Percentiles rank a stretch among this genome's conserved stretches.
These are phyloP conservation scores for Drosophila pseudoananassae DNA, from an alignment of 1,140 invertebrate genomes.

Conservation along the genomic window DNA sequence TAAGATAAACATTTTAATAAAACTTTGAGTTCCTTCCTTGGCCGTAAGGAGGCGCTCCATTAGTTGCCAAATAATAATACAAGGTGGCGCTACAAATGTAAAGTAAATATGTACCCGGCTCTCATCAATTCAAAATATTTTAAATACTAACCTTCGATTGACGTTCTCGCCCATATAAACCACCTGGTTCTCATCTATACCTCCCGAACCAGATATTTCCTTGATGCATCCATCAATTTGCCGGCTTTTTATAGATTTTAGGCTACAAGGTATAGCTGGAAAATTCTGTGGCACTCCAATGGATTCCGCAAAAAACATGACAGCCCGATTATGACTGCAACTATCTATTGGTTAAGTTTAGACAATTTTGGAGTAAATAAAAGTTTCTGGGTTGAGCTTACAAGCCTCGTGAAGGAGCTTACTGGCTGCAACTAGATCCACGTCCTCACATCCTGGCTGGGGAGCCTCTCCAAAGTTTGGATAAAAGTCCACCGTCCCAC, in stretches of 20 bases:
- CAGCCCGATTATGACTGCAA: constrained; percentile 80
- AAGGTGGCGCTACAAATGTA: constrained; percentile 54
- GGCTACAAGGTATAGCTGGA: constrained; percentile 58
- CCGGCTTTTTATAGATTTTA: constrained; percentile 41
- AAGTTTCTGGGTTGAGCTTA: constrained; percentile 22
- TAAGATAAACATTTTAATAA: not conserved
- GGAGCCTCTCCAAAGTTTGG: constrained; percentile 86
- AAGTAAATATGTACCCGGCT: not conserved
- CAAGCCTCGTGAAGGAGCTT: constrained; percentile 74
- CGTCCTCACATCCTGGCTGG: constrained; percentile 87
- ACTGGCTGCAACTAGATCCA: constrained; percentile 72
- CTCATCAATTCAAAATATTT: not conserved
- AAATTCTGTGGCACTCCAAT: constrained; percentile 65
- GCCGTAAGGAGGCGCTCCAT: constrained; percentile 73
- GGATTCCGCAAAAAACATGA: constrained; percentile 73
- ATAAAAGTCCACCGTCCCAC: constrained; percentile 87
- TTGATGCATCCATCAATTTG: constrained; percentile 26
- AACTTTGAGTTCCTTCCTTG: constrained; percentile 51
- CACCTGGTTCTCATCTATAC: constrained; percentile 18
- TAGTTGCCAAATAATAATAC: constrained; percentile 64
- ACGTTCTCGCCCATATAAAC: constrained; percentile 77
- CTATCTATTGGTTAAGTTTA: constrained; percentile 47
- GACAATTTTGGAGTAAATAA: not conserved
- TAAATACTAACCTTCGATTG: constrained; percentile 46
- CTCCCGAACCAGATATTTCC: not conserved